These are phyloP conservation scores for Cherax quadricarinatus DNA, from an alignment of 1,140 invertebrate species.

Conservation along the genomic window DNA sequence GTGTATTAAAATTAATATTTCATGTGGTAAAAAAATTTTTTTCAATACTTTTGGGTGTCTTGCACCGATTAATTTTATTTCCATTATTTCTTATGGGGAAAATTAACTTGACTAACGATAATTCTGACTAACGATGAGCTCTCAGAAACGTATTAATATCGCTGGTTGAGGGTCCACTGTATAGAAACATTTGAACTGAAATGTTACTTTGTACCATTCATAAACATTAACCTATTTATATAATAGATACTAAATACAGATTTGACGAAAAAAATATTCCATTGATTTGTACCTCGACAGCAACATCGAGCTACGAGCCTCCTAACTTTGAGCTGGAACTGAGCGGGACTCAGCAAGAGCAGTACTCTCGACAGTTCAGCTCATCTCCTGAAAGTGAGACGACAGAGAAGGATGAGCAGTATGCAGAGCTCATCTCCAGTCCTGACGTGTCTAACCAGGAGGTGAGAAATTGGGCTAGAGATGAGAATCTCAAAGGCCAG, in stretches of 20 bases:
- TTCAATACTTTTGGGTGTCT: too few species aligned
- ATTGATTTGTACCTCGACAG: slow-evolving; percentile 63
- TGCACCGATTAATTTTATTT: too few species aligned
- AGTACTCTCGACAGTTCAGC: slow-evolving; percentile 85
- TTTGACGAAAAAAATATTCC: too few species aligned
- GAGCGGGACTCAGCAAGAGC: slow-evolving; percentile 83
- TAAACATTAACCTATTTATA: too few species aligned
- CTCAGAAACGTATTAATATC: too few species aligned
- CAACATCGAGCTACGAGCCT: slow-evolving; percentile 75
- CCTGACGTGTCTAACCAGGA: slow-evolving; percentile 70
- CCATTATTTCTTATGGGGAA: too few species aligned
- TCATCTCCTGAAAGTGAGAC: slow-evolving; percentile 74
- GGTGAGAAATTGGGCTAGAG: slow-evolving; percentile 43
- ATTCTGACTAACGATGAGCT: too few species aligned
- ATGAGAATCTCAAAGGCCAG: not conserved
- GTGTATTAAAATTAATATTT: too few species aligned
- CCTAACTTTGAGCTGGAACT: slow-evolving; percentile 85
- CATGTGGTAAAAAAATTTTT: too few species aligned
- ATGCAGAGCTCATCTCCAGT: slow-evolving; percentile 70
- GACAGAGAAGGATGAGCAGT: slow-evolving; percentile 69
- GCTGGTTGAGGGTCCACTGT: too few species aligned
- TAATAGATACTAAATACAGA: too few species aligned
- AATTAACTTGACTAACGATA: too few species aligned
- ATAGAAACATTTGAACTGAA: not conserved
- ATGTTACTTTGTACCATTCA: not conserved